Percentiles rank a stretch among this genome's conserved stretches.
phyloP scores from a whole-genome alignment of 2,888 invertebrate genomes.

The Ceraclea dissimilis region DNA sequence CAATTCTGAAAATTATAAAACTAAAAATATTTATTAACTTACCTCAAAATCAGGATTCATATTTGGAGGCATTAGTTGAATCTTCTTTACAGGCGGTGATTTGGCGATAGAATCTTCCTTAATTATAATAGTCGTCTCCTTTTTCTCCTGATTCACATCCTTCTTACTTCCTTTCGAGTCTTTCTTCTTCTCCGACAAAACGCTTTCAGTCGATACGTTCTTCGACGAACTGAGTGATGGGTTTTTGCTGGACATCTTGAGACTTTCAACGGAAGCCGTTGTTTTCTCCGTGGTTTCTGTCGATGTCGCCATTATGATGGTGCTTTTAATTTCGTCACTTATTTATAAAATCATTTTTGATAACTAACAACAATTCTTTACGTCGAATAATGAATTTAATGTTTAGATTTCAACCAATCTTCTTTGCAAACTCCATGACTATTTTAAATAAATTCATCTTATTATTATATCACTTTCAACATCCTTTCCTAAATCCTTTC shows the following conservation, averaged over 20 bases:
- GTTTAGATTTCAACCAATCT: no score
- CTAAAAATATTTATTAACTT: no score
- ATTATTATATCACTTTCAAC: no score
- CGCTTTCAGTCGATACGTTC: slow-evolving; percentile 45
- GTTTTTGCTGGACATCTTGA: slow-evolving; percentile 44
- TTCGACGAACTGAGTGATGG: slow-evolving; percentile 40
- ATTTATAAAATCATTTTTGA: not conserved
- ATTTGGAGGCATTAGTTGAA: slow-evolving; percentile 40
- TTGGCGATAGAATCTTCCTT: slow-evolving; percentile 43
- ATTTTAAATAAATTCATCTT: no score
- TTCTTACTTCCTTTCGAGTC: slow-evolving; percentile 38
- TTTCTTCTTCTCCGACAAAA: slow-evolving; percentile 40
- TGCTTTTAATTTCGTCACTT: not conserved
- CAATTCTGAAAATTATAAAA: no score
- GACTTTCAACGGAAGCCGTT: slow-evolving; percentile 43
- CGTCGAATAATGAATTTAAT: no score
- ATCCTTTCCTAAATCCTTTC: no score
- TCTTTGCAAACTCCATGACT: no score
- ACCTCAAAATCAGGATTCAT: slow-evolving; percentile 38
- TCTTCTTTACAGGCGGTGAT: slow-evolving; percentile 47
- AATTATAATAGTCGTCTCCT: slow-evolving; percentile 46
- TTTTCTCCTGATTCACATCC: slow-evolving; percentile 33
- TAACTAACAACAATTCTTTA: not conserved
- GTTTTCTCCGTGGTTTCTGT: slow-evolving; percentile 44
- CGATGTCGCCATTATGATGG: slow-evolving; percentile 26